A percentile compares a stretch with the other conserved stretches of the same genome.
phyloP scores from a whole-genome alignment of 2,888 invertebrate genomes.

The Himalopsyche tibetana region DNA sequence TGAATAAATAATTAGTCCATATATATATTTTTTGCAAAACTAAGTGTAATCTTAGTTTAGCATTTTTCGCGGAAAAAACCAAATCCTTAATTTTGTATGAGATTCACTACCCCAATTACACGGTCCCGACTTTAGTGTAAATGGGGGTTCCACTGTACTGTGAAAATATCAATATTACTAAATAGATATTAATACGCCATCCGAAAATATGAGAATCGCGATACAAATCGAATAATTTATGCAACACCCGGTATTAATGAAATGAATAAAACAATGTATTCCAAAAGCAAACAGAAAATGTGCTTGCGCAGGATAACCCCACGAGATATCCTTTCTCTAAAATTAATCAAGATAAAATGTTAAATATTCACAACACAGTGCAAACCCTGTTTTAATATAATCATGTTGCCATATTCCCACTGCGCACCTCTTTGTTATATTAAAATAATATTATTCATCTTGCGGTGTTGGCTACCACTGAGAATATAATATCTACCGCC shows the following conservation, averaged over 20 bases:
- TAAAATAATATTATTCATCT: constrained; percentile 34
- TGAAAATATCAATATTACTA: no score
- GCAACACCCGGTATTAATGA: constrained; percentile 27
- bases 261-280: constrained; percentile 26
- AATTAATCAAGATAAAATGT: constrained; percentile 34
- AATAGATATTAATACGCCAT: no score
- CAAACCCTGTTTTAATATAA: constrained; percentile 34
- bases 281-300: constrained; percentile 32
- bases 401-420: constrained; percentile 25
- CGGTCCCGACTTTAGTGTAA: constrained; percentile 59
- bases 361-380: constrained; percentile 20
- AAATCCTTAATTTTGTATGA: no score
- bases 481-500: background rate
- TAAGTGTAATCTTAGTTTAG: no score
- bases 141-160: constrained; percentile 53
- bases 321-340: constrained; percentile 23
- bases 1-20: no score
- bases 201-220: background rate
- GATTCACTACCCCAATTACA: background rate
- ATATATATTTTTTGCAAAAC: no score
- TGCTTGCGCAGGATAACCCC: constrained; percentile 10
- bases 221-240: constrained; percentile 5
- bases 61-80: no score
- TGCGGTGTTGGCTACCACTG: background rate
- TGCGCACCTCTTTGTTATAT: constrained; percentile 2